Evolutionary conservation across 2,113 vertebrate genomes (phyloP), one percentile per base, ranked within the genome.

Genomic region (Tapirus terrestris): DNA sequence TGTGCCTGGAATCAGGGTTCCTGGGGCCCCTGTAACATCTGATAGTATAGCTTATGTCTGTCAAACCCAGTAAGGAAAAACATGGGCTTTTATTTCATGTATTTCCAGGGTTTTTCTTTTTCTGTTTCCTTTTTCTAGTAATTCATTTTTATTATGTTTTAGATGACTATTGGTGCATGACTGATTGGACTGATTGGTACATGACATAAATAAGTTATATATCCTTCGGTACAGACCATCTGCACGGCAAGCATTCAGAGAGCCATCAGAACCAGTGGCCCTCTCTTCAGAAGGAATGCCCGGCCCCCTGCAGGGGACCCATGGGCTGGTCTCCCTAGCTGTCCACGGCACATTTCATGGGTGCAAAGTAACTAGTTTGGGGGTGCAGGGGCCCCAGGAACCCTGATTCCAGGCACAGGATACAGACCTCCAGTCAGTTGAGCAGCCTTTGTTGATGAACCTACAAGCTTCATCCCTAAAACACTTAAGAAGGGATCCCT

Each of bases 21-120:
- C n/a, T n/a, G 12, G 6, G 0, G 0, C 58, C 72, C 20, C 58
- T 20, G 2, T 5, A 25, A 43, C 29, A 2, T 33, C 8, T 2
- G 27, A 20, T 23, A 33, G 83, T 53, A 51, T 0, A 5, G 43
- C 29, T 82, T 25, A 2, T 0, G 4, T 51, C 53, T 63, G 76
- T 43, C 1, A 14, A 48, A 43, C 14, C 27, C 33, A 51, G 18
- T 27, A 61, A 67, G 8, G 10, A 43, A 61, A 20, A 25, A 43
- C 0, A 0, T 43, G 29, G 45, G 65, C 67, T 21, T 73, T 18
- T 17, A 43, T 3, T 33, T 25, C 45, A 13, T 13, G 4, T 9
- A 23, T 61, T 8, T 39, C 45, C 73, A 36, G 43, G 16, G 18
- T 21, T 72, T 72, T 39, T 56, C 27, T 67, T 56, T 56, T 53